Base-by-base conservation (phyloP, 2,888 invertebrate genomes). In the Xestia sexstrigata region DNA sequence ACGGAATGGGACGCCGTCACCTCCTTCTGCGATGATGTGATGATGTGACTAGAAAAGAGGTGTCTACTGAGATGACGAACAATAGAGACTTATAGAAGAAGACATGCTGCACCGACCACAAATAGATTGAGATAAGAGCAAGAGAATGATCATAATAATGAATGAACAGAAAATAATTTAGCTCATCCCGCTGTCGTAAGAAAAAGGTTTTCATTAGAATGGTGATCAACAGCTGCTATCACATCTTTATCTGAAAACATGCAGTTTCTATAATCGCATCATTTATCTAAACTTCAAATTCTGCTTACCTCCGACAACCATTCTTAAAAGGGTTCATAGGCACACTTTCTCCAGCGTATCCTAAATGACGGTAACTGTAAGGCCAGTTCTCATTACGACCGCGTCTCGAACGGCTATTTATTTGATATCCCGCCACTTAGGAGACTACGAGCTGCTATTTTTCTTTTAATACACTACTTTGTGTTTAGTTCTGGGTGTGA, bases 391-490 rank as follows among this genome's bases (percentile, higher is more conserved):
- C 87, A 83, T 88, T 88, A 89, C 75, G 11, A 76, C 76, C 73
- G 63, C 72, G 76, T 80, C 62, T 66, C 70, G 67, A 82, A 76
- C 74, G 75, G 73, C 89, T 71, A 89, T 89, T 89, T 89, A 89
- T 89, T 89, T 89, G 90, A 89, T 89, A 84, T 81, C 89, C 82
- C 60, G 52, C 86, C 80, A 82, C 86, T 89, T 87, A 86, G 47
- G 76, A 76, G 82, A 67, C 66, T 79, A 82, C 77, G 87, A 81
- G 79, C 52, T 76, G 74, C 84, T 81, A 89, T 88, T 86, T 84
- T 82, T 89, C 85, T 81, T 84, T 85, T 80, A 83, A 89, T 83
- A 88, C 52, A 79, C 81, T 78, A 49, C 71, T 71, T 62, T 71
- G 67, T 75, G 73, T 78, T 87, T 78, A 68, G 68, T 63, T 83